A percentile compares a stretch with the other conserved stretches of the same genome.
Conservation (phyloP, 1,140 invertebrate genomes). For the Psix sp. region DNA sequence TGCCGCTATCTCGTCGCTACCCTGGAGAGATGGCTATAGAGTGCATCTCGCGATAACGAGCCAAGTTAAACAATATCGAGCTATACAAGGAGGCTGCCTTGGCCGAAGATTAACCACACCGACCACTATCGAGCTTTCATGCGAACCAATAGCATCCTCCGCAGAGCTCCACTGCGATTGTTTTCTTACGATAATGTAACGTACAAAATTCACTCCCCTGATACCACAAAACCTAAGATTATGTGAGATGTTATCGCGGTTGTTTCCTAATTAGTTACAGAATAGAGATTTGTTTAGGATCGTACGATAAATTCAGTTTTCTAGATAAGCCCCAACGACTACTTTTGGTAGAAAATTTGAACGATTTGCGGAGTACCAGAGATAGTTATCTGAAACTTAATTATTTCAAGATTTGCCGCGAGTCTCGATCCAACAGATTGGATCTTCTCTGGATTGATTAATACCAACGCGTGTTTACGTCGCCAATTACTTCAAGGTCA, state of each 20-base stretch:
- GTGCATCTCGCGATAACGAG: constrained; percentile 76
- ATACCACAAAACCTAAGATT: constrained; percentile 49
- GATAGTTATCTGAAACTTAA: too few relatives aligned
- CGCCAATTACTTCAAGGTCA: constrained; percentile 42
- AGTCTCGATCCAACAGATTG: too few relatives aligned
- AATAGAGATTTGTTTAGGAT: too few relatives aligned
- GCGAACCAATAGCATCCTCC: constrained; percentile 54
- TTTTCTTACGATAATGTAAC: constrained; percentile 61
- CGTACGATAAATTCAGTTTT: too few relatives aligned
- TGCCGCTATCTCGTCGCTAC: constrained; percentile 68
- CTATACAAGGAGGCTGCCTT: constrained; percentile 67
- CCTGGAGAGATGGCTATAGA: constrained; percentile 76
- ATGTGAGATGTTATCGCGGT: constrained; percentile 26
- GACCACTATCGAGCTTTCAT: constrained; percentile 57
- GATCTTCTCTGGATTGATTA: constrained; percentile 5
- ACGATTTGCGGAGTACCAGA: too few relatives aligned
- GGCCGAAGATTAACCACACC: constrained; percentile 72
- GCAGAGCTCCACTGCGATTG: constrained; percentile 39
- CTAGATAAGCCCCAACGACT: too few relatives aligned
- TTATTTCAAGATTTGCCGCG: too few relatives aligned
- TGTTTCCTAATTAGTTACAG: constrained; percentile 20
- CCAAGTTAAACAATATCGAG: constrained; percentile 77
- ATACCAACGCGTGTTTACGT: constrained; percentile 28
- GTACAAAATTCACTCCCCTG: constrained; percentile 38
- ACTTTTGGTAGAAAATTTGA: too few relatives aligned